phyloP scores from a whole-genome alignment of 2,888 invertebrate genomes.

The Chesias legatella region DNA sequence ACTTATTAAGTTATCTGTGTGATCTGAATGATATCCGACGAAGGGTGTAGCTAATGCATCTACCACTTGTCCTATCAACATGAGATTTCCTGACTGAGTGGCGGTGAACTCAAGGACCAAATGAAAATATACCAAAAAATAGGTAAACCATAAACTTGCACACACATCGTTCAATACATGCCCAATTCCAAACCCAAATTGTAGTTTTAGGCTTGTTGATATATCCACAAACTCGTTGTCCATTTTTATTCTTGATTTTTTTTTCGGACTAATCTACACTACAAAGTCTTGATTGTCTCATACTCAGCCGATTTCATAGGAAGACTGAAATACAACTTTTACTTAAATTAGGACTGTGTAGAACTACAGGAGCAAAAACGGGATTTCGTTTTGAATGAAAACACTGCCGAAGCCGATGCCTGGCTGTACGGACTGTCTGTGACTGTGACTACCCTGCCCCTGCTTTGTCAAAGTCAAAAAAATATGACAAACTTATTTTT shows the following conservation, averaged over 20 bases:
- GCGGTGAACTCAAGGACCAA: slow-evolving; percentile 80
- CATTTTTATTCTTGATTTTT: slow-evolving; percentile 38
- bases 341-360: too few relatives aligned
- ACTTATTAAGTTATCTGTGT: slow-evolving; percentile 82
- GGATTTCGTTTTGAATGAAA: too few relatives aligned
- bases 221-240: slow-evolving; percentile 71
- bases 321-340: too few relatives aligned
- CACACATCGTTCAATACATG: slow-evolving; percentile 95
- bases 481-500: too few relatives aligned
- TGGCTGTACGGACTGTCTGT: too few relatives aligned
- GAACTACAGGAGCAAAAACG: too few relatives aligned
- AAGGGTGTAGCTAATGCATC: slow-evolving; percentile 94
- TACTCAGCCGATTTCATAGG: too few relatives aligned
- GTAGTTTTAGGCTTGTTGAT: slow-evolving; percentile 63
- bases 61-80: slow-evolving; percentile 91
- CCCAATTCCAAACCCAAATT: slow-evolving; percentile 86
- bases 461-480: too few relatives aligned
- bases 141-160: slow-evolving; percentile 97
- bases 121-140: slow-evolving; percentile 90
- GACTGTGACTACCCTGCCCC: too few relatives aligned
- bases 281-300: too few relatives aligned
- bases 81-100: slow-evolving; percentile 80
- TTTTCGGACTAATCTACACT: too few relatives aligned
- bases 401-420: too few relatives aligned
- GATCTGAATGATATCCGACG: slow-evolving; percentile 91